Conservation (phyloP, 2,113 vertebrate species). For the Nycticebus coucang region DNA sequence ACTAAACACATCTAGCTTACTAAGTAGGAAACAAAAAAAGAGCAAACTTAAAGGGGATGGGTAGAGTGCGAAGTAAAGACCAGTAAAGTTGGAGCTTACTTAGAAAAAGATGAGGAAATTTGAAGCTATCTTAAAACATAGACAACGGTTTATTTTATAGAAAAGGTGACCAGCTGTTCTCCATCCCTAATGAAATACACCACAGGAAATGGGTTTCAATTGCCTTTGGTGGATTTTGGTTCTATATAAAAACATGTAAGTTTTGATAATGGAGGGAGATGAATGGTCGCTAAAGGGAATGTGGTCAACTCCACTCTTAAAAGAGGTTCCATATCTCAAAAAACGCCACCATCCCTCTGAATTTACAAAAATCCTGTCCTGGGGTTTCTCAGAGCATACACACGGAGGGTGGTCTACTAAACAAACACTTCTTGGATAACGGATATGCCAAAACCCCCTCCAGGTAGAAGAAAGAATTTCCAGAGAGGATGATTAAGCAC, state of each 20-base stretch:
- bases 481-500: neutral
- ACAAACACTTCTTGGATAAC: slow-evolving; percentile 30
- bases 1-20: neutral
- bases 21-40: neutral
- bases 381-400: neutral
- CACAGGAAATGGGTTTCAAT: slow-evolving; percentile 47
- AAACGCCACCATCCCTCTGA: neutral
- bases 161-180: slow-evolving; percentile 52
- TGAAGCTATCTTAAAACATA: slow-evolving; percentile 2
- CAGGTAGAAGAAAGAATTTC: slow-evolving; percentile 36
- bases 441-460: neutral
- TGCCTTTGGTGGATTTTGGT: slow-evolving; percentile 36
- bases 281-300: slow-evolving; percentile 23
- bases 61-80: neutral
- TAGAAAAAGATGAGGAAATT: slow-evolving; percentile 8
- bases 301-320: neutral
- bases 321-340: neutral
- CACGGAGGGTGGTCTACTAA: slow-evolving; percentile 44
- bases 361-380: slow-evolving; percentile 19
- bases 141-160: slow-evolving; percentile 49
- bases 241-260: slow-evolving; percentile 38
- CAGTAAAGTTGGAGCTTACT: neutral
- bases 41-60: neutral
- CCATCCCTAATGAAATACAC: slow-evolving; percentile 21
- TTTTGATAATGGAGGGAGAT: neutral